Evolutionary conservation across 2,797 vertebrate species (phyloP).

Genomic region (Takifugu rubripes): DNA sequence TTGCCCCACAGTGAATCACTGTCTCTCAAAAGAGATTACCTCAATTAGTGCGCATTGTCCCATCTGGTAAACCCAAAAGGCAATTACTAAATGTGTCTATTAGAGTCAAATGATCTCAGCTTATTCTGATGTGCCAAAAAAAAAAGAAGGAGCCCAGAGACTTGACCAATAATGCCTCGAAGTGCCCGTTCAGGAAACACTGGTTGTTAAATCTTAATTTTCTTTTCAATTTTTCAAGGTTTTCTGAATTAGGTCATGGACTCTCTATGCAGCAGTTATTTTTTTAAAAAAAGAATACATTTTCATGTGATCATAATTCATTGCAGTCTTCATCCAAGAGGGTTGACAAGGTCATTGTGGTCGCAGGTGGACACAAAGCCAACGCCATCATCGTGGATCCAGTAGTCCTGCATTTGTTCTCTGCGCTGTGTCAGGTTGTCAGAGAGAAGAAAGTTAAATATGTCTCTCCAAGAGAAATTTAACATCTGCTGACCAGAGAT

Average conservation of each 20-base stretch:
- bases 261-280: constrained; percentile 14
- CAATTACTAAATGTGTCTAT: constrained; percentile 10
- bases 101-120: constrained; percentile 19
- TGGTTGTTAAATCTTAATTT: constrained; percentile 15
- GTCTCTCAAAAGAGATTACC: constrained; percentile 48
- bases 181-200: constrained; percentile 16
- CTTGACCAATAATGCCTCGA: constrained; percentile 15
- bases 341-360: constrained; percentile 1
- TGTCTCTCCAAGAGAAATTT: constrained; percentile 14
- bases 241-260: constrained; percentile 60
- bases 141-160: constrained; percentile 33
- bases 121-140: constrained; percentile 14
- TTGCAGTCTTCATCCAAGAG: neutral
- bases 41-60: constrained; percentile 52
- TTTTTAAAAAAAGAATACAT: constrained; percentile 1
- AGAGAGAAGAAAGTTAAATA: constrained; percentile 20
- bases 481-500: constrained; percentile 63
- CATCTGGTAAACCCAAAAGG: constrained; percentile 22
- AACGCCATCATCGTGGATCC: constrained; percentile 11
- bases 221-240: constrained; percentile 19
- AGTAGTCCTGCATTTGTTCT: constrained; percentile 12
- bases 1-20: constrained; percentile 23
- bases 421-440: constrained; percentile 22
- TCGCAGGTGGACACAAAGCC: constrained; percentile 26
- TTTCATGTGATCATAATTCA: constrained; percentile 12